Evolutionary conservation across 2,888 invertebrate species (phyloP).

Genomic region (Pediacus dermestoides): DNA sequence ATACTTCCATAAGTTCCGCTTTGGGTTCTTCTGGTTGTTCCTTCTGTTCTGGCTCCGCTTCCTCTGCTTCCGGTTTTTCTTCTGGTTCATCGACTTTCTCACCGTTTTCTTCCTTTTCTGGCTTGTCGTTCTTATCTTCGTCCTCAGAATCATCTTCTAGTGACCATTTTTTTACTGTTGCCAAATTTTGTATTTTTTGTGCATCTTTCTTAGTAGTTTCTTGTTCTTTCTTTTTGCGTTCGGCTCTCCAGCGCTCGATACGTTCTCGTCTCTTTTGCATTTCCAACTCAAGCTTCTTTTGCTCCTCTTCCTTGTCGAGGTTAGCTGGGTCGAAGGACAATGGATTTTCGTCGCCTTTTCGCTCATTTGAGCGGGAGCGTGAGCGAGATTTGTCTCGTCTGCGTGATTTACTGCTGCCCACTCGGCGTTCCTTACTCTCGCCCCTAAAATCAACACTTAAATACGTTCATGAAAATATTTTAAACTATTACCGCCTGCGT

Average conservation of each 20-base stretch:
- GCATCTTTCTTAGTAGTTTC: constrained; percentile 76
- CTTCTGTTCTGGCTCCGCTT: constrained; percentile 67
- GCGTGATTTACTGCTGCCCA: constrained; percentile 55
- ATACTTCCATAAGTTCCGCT: constrained; percentile 43
- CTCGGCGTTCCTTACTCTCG: constrained; percentile 62
- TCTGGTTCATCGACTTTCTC: constrained; percentile 26
- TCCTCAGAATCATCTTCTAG: constrained; percentile 95
- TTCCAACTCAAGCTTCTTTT: constrained; percentile 84
- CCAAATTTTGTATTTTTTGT: constrained; percentile 52
- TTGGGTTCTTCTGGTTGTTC: constrained; percentile 29
- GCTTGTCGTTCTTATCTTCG: constrained; percentile 57
- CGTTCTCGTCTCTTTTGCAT: constrained; percentile 95
- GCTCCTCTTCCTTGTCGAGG: constrained; percentile 84
- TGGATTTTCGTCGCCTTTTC: constrained; percentile 56
- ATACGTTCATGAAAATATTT: constrained; percentile 10
- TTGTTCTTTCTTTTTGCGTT: constrained; percentile 83
- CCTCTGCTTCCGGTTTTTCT: constrained; percentile 18
- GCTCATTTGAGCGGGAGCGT: constrained; percentile 43
- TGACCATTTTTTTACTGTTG: constrained; percentile 81
- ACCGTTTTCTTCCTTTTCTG: constrained; percentile 29
- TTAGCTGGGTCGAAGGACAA: constrained; percentile 70
- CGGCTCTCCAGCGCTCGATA: constrained; percentile 94
- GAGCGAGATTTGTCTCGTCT: constrained; percentile 45
- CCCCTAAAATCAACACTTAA: constrained; percentile 51
- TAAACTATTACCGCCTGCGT: constrained; percentile 29